phyloP scores from a whole-genome alignment of 2,888 invertebrate genomes.

The Zelleria hepariella region DNA sequence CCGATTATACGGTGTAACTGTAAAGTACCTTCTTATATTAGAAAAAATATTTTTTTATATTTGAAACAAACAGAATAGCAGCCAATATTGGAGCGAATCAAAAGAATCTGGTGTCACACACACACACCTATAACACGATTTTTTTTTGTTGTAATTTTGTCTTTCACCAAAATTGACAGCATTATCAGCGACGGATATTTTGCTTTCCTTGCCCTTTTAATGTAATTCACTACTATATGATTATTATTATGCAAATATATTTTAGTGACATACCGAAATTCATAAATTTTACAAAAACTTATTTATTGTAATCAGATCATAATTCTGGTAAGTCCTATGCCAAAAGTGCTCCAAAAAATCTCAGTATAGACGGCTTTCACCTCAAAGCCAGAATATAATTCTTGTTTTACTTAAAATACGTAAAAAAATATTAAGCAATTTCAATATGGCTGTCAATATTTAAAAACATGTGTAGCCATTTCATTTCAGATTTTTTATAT shows the following conservation, averaged over 20 bases:
- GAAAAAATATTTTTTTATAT: no score
- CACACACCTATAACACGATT: no score
- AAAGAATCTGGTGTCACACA: no score
- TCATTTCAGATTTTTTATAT: background rate
- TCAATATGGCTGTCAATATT: slow-evolving; percentile 35
- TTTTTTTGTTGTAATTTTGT: background rate
- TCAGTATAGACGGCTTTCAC: slow-evolving; percentile 54
- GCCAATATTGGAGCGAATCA: no score
- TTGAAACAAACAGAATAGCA: no score
- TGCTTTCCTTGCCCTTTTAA: no score
- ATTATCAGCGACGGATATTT: background rate
- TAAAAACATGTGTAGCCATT: background rate
- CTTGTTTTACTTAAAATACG: slow-evolving; percentile 42
- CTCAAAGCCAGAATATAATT: slow-evolving; percentile 64
- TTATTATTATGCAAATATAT: no score
- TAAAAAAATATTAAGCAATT: slow-evolving; percentile 26
- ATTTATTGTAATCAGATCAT: background rate
- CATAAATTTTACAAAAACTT: no score
- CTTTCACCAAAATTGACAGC: background rate
- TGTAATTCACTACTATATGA: no score
- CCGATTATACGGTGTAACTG: no score
- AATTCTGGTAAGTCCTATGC: background rate
- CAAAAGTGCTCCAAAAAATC: slow-evolving; percentile 22
- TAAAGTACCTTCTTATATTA: no score
- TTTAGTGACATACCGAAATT: no score